phyloP scores from a whole-genome alignment of 2,888 invertebrate genomes.

The Dinocampus coccinellae region DNA sequence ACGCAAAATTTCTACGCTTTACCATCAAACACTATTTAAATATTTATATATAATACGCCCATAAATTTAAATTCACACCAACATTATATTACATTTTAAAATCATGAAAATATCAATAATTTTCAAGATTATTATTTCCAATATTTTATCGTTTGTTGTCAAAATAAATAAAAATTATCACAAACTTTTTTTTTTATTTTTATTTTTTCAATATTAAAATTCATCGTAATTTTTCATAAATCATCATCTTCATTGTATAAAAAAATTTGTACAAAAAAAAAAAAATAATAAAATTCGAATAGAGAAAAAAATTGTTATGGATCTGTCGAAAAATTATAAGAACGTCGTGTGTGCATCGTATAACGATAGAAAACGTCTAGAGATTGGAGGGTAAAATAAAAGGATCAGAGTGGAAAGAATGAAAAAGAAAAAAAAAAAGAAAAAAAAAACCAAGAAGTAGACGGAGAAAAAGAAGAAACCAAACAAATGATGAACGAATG shows the following conservation, averaged over 20 bases:
- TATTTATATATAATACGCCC: neutral
- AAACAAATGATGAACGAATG: conserved; percentile 10
- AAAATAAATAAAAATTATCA: neutral
- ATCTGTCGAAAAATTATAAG: neutral
- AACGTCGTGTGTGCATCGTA: neutral
- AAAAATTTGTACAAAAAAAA: neutral
- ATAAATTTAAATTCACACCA: neutral
- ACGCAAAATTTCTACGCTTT: neutral
- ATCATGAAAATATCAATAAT: too few relatives aligned
- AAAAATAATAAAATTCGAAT: too few relatives aligned
- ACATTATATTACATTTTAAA: neutral
- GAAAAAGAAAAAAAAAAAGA: neutral
- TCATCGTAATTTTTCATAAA: neutral
- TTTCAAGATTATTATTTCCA: neutral
- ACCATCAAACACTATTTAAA: neutral
- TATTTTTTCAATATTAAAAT: neutral
- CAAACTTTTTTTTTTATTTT: too few relatives aligned
- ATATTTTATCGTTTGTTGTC: neutral
- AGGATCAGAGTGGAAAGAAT: neutral
- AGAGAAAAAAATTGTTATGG: neutral
- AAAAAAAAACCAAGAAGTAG: neutral
- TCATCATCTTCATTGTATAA: too few relatives aligned
- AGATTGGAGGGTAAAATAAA: neutral
- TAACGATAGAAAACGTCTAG: neutral
- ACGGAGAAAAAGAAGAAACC: neutral